These are phyloP conservation scores for Poeciliopsis turrubarensis DNA, from an alignment of 2,113 vertebrate species.

Conservation along the genomic window DNA sequence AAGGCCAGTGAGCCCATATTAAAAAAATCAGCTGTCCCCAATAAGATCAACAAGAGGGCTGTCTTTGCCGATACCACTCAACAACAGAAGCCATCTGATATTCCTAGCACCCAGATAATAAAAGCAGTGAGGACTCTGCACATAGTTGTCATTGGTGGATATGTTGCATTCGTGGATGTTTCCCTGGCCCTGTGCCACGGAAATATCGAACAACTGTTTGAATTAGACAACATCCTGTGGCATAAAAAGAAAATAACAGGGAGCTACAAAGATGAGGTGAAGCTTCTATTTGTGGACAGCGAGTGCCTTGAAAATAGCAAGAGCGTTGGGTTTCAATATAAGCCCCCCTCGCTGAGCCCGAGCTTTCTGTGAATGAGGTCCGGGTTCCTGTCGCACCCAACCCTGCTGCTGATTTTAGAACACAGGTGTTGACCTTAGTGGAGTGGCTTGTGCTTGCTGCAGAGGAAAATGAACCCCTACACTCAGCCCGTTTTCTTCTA, in stretches of 20 bases:
- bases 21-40: constrained; percentile 56
- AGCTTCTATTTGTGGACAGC: constrained; percentile 78
- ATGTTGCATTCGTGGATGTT: constrained; percentile 75
- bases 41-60: constrained; percentile 62
- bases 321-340: constrained; percentile 80
- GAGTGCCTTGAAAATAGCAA: constrained; percentile 80
- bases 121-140: constrained; percentile 48
- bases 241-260: constrained; percentile 40
- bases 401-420: constrained; percentile 81
- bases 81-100: constrained; percentile 63
- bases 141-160: constrained; percentile 74
- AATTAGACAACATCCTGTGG: constrained; percentile 72
- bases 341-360: constrained; percentile 75
- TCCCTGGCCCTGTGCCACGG: constrained; percentile 65
- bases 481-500: constrained; percentile 53
- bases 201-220: constrained; percentile 77
- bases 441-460: constrained; percentile 76
- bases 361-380: constrained; percentile 84
- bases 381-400: constrained; percentile 78
- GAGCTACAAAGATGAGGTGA: constrained; percentile 65
- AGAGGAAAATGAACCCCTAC: constrained; percentile 78
- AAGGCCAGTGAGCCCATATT: constrained; percentile 10
- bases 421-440: constrained; percentile 86
- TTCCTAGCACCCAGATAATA: constrained; percentile 46
- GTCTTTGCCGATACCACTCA: constrained; percentile 64